Base-by-base conservation (phyloP, 1,140 invertebrate genomes). In the Lutraria rhynchaena region DNA sequence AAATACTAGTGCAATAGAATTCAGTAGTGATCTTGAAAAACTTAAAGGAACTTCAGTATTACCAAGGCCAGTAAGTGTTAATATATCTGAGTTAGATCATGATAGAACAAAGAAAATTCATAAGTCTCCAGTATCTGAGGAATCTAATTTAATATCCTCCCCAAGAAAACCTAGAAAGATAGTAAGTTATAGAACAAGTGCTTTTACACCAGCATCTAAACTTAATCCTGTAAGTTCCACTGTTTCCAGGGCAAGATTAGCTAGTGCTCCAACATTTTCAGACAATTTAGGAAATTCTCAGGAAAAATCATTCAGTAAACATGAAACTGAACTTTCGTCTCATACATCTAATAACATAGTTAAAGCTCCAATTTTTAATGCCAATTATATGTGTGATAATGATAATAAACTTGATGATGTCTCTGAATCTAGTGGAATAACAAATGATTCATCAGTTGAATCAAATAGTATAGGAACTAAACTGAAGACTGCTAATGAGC, bases 141-240 rank as follows among this genome's bases (percentile, higher is more conserved):
- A n/a, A 11, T 61, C 55, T 29, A n/a, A 41, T 44, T 33, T 49
- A 24, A 53, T 29, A 29, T 15, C 29, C n/a, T 67, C 65, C 2
- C 53, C 65, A 27, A 80, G 65, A 33, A 80, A 80, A 49, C 76
- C 76, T 29, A 80, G 65, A 60, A 69, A 70, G 60, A 70, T 75
- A 44, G 73, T 80, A 1, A 80, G 76, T 70, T 80, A 80, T 60
- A 55, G 76, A 67, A 80, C 63, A n/a, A 67, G 61, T 55, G 60
- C 76, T 27, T 80, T 80, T 70, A 27, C 51, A 22, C 35, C 63
- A n/a, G 15, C 76, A 22, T 67, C 35, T 24, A 69, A 58, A 70
- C 49, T 80, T 33, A 70, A 60, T 33, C 76, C 76, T 46, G 55
- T 80, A n/a, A 80, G 76, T 55, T 69, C 65, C 33, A 69, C 76